A percentile compares a stretch with the other conserved stretches of the same genome.
phyloP scores from a whole-genome alignment of 2,888 invertebrate species.

The Polydrusus tereticollis region DNA sequence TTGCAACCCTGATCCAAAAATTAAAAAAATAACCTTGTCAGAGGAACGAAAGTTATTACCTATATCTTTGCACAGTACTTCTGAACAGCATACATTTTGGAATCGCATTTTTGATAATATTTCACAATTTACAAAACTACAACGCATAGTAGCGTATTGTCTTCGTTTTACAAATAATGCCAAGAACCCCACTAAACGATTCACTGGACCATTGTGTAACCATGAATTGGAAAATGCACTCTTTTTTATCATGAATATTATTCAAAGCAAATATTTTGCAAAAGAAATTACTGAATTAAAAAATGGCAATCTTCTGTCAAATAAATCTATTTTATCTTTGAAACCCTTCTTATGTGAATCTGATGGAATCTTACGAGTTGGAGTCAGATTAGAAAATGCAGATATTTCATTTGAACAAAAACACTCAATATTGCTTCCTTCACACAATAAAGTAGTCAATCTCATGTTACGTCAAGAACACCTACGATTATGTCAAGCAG shows the following conservation, averaged over 20 bases:
- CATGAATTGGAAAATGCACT: background rate
- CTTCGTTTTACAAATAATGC: conserved; percentile 13
- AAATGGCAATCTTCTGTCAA: conserved; percentile 8
- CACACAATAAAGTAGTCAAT: conserved; percentile 30
- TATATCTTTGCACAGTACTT: background rate
- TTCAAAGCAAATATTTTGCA: conserved; percentile 26
- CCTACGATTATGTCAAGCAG: conserved; percentile 40
- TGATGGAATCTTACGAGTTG: conserved; percentile 38
- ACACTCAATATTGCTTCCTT: conserved; percentile 40
- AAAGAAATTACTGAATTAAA: conserved; percentile 38
- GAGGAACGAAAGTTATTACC: background rate
- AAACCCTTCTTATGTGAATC: conserved; percentile 40
- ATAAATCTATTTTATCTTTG: conserved; percentile 28
- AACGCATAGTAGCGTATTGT: conserved; percentile 9
- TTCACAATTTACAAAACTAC: conserved; percentile 8
- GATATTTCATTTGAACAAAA: conserved; percentile 35
- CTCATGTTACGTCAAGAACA: conserved; percentile 35
- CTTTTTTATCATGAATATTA: conserved; percentile 18
- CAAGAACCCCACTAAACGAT: background rate
- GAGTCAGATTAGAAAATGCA: conserved; percentile 38
- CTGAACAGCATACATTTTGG: background rate
- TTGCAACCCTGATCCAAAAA: background rate
- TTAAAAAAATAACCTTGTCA: background rate
- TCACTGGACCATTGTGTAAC: conserved; percentile 19
- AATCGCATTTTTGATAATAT: background rate